Evolutionary conservation across 2,113 vertebrate species (phyloP).

Genomic region (Odontophorus gujanensis): DNA sequence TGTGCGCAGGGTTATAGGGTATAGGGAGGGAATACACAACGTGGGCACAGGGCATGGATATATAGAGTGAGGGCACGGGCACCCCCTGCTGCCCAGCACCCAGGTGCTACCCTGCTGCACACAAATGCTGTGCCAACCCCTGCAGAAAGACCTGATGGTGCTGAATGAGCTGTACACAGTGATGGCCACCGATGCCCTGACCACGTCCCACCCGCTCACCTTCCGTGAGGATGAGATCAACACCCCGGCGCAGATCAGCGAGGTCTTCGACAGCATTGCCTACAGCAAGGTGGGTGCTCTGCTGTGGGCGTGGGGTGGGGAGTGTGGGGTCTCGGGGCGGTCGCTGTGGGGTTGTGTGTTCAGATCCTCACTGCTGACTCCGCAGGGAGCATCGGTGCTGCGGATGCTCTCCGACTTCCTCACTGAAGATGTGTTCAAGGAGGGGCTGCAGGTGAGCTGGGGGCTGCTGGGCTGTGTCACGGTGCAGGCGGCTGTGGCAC

Average conservation of each 20-base stretch:
- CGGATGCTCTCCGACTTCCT: slow-evolving; percentile 93
- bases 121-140: accelerated
- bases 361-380: background rate
- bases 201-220: slow-evolving; percentile 90
- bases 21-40: no score
- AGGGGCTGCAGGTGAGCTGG: slow-evolving; percentile 85
- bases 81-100: background rate
- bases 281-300: slow-evolving; percentile 89
- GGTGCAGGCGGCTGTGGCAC: background rate
- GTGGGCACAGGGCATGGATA: background rate
- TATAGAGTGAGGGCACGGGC: background rate
- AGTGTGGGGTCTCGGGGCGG: accelerated
- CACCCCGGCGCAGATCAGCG: slow-evolving; percentile 85
- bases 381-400: slow-evolving; percentile 89
- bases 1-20: no score
- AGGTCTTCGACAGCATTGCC: slow-evolving; percentile 89
- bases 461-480: no score
- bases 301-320: accelerated
- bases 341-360: accelerated
- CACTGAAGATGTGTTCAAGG: slow-evolving; percentile 82
- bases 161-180: slow-evolving; percentile 82
- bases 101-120: accelerated
- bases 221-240: slow-evolving; percentile 82
- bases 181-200: slow-evolving; percentile 87
- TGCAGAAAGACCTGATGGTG: slow-evolving; percentile 88